Conservation (phyloP, 2,888 invertebrate species). For the Drosophila quinaria region DNA sequence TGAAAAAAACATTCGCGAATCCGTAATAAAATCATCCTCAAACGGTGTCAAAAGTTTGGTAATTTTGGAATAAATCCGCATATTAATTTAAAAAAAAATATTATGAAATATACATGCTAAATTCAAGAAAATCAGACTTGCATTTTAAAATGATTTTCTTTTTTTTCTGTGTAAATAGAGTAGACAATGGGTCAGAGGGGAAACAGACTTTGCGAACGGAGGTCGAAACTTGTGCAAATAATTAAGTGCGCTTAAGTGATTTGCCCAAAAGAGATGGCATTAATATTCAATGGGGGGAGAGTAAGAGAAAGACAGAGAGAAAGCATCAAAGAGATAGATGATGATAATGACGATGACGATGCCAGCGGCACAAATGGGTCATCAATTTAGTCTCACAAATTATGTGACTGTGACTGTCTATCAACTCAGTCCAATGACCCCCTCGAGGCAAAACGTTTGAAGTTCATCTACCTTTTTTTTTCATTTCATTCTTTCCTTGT, state of each 20-base stretch:
- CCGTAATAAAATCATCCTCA: too few species aligned
- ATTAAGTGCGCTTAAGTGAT: slow-evolving; percentile 81
- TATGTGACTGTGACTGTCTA: slow-evolving; percentile 24
- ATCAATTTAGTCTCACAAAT: slow-evolving; percentile 58
- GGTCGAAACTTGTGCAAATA: slow-evolving; percentile 75
- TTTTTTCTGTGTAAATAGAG: neutral
- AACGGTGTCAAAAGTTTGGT: too few species aligned
- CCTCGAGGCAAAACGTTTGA: slow-evolving; percentile 50
- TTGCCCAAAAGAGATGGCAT: slow-evolving; percentile 50
- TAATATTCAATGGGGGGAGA: neutral
- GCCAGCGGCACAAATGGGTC: slow-evolving; percentile 60
- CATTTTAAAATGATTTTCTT: too few species aligned
- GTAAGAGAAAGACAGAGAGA: neutral
- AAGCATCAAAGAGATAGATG: slow-evolving; percentile 24
- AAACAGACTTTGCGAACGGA: slow-evolving; percentile 7
- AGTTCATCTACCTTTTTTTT: slow-evolving; percentile 26
- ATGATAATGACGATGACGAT: slow-evolving; percentile 41
- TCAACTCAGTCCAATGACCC: slow-evolving; percentile 46
- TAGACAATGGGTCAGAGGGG: neutral
- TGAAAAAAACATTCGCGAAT: too few species aligned
- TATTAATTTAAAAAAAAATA: too few species aligned
- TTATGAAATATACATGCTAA: too few species aligned
- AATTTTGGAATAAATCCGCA: too few species aligned
- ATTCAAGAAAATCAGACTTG: too few species aligned
- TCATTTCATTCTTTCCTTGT: neutral